Conservation (phyloP, 2,113 vertebrate genomes). For the Fulica atra region DNA sequence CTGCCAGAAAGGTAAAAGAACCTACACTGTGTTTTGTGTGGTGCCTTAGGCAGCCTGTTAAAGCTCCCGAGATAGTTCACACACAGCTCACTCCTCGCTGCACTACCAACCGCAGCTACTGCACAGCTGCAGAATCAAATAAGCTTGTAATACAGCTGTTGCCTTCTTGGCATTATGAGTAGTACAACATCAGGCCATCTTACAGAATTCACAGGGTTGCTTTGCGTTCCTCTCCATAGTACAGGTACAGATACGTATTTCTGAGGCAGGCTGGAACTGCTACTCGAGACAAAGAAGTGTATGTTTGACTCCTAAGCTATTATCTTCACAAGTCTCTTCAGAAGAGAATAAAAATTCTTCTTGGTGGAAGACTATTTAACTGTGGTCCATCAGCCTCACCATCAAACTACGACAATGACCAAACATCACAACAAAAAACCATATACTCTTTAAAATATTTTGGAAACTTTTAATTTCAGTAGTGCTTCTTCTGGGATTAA, state of each 20-base stretch:
- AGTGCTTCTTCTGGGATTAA: not conserved
- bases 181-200: not conserved
- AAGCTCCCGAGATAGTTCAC: not conserved
- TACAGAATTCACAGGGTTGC: not conserved
- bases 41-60: not conserved
- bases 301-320: not conserved
- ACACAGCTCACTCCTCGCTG: not conserved
- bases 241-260: not conserved
- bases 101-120: not conserved
- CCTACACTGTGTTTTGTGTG: not conserved
- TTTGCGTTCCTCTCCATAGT: not conserved
- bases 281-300: rapidly evolving
- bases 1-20: not conserved
- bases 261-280: not conserved
- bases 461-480: not conserved
- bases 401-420: not conserved
- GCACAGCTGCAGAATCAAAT: not conserved
- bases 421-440: not conserved
- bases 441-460: not conserved
- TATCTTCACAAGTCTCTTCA: not conserved
- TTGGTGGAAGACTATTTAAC: not conserved
- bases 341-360: not conserved
- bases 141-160: not conserved
- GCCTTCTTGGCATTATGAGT: not conserved
- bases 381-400: not conserved